These are phyloP conservation scores for Caenorhabditis sp. DNA, from an alignment of 2,888 invertebrate species.

Conservation along the genomic window DNA sequence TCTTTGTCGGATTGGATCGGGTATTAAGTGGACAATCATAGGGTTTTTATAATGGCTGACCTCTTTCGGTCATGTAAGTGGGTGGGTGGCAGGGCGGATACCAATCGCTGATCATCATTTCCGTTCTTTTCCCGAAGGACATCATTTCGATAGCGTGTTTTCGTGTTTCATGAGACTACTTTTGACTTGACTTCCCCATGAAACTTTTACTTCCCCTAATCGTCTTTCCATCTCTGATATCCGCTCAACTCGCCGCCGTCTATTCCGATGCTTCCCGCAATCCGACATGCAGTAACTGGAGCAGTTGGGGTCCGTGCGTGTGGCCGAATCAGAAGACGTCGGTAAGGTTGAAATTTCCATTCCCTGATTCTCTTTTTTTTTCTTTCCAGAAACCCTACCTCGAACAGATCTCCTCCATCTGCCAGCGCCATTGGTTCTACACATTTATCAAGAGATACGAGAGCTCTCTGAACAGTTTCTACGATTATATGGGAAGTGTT, in stretches of 20 bases:
- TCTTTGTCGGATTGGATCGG: constrained; percentile 36
- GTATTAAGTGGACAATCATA: constrained; percentile 52
- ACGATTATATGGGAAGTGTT: constrained; percentile 77
- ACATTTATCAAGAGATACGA: constrained; percentile 79
- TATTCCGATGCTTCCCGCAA: constrained; percentile 79
- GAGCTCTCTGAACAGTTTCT: constrained; percentile 78
- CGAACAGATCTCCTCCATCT: constrained; percentile 78
- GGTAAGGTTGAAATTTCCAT: no score
- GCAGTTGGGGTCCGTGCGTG: constrained; percentile 78
- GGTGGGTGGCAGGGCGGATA: constrained; percentile 31
- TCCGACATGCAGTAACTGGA: constrained; percentile 79
- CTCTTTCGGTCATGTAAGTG: constrained; percentile 58
- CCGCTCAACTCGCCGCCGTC: constrained; percentile 80
- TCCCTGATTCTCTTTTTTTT: no score
- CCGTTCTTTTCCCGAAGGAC: constrained; percentile 35
- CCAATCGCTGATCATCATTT: constrained; percentile 38
- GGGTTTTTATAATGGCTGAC: constrained; percentile 54
- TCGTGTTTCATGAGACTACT: constrained; percentile 31
- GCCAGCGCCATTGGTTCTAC: constrained; percentile 82
- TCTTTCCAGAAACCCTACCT: constrained; percentile 77
- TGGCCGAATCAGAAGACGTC: constrained; percentile 77
- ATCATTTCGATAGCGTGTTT: constrained; percentile 6
- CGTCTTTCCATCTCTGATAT: constrained; percentile 10
- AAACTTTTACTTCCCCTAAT: constrained; percentile 22
- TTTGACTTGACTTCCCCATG: constrained; percentile 2